phyloP scores from a whole-genome alignment of 2,888 invertebrate species.

The Agonopterix subpropinquella region DNA sequence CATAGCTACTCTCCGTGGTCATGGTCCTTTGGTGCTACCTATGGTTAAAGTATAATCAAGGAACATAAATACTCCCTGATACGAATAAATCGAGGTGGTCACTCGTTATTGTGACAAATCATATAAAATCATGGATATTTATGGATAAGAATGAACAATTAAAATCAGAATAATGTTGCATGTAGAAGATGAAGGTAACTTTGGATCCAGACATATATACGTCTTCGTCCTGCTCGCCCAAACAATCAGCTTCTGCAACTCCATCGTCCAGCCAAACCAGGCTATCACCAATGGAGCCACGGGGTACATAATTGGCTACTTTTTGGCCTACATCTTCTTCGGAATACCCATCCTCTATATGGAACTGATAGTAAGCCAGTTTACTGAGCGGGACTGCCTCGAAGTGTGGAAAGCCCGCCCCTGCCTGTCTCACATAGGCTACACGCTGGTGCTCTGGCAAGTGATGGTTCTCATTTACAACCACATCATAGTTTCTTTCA shows the following conservation, averaged over 20 bases:
- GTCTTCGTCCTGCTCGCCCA: not conserved
- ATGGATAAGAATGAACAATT: too few species aligned
- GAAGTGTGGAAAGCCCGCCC: constrained; percentile 48
- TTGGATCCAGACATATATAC: too few species aligned
- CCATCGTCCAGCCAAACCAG: constrained; percentile 28
- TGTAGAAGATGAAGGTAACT: too few species aligned
- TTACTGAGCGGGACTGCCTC: constrained; percentile 52
- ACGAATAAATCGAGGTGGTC: too few species aligned
- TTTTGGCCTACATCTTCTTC: constrained; percentile 28
- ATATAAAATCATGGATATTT: too few species aligned
- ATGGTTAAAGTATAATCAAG: too few species aligned
- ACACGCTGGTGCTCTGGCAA: constrained; percentile 44
- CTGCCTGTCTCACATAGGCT: constrained; percentile 51
- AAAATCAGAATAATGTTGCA: too few species aligned
- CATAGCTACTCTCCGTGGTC: too few species aligned
- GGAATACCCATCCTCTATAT: constrained; percentile 58
- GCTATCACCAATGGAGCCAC: constrained; percentile 34
- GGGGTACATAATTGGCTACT: constrained; percentile 33
- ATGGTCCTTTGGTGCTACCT: too few species aligned
- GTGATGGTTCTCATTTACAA: constrained; percentile 30
- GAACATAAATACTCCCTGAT: too few species aligned
- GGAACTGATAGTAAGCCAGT: constrained; percentile 56
- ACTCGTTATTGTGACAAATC: too few species aligned
- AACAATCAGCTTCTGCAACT: not conserved
- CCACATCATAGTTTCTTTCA: constrained; percentile 37